Conservation (phyloP, 2,888 invertebrate genomes). For the Oscheius sp. region DNA sequence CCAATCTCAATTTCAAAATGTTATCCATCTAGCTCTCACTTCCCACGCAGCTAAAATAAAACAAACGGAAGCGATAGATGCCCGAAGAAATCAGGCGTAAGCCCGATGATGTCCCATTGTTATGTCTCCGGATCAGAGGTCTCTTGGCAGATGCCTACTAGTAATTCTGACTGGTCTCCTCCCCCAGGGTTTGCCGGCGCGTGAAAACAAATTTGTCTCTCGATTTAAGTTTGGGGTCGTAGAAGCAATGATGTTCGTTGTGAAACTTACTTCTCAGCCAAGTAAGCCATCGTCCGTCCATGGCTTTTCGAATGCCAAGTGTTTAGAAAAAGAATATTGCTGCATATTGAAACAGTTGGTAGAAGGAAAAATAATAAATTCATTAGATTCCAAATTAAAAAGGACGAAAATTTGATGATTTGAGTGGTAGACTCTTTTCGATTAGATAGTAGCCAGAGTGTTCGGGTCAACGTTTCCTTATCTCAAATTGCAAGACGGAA, state of each 20-base stretch:
- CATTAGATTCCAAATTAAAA: conserved; percentile 2
- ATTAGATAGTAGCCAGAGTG: conserved; percentile 13
- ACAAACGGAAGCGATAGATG: too few relatives aligned
- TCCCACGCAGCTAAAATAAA: too few relatives aligned
- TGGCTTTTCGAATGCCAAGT: conserved; percentile 55
- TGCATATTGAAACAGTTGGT: background rate
- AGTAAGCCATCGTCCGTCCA: conserved; percentile 46
- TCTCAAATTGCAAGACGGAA: background rate
- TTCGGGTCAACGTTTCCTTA: background rate
- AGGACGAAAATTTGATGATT: background rate
- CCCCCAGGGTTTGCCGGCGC: conserved; percentile 20
- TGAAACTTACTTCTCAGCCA: conserved; percentile 39
- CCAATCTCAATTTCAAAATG: too few relatives aligned
- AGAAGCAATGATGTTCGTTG: background rate
- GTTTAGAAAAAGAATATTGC: conserved; percentile 48
- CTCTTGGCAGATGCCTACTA: too few relatives aligned
- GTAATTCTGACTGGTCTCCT: too few relatives aligned
- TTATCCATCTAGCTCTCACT: too few relatives aligned
- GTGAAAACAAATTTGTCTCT: conserved; percentile 25
- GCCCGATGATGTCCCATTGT: too few relatives aligned
- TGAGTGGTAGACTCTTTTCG: background rate
- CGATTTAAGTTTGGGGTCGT: background rate
- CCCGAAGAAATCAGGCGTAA: too few relatives aligned
- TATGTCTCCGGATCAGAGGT: too few relatives aligned
- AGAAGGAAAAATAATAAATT: background rate